Base-by-base conservation (phyloP, 2,888 invertebrate species). In the Dendrolimus houi region DNA sequence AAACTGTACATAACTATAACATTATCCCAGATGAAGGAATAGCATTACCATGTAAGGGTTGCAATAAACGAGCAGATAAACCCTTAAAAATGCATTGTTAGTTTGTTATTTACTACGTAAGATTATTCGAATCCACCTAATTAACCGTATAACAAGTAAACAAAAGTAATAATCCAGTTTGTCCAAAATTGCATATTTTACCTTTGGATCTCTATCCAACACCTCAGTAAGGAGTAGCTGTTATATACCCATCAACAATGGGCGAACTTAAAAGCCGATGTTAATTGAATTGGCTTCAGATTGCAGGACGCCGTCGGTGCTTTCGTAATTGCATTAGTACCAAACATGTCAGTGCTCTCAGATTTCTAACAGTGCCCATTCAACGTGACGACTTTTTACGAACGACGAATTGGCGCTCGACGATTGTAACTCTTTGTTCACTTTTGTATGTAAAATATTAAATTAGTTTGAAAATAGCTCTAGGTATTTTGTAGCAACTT, bases 211-310 rank as follows among this genome's bases (percentile, higher is more conserved):
- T 29, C 6, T 29, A 6, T 14, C 14, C 14, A 14, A 14, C 14
- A 1, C 14, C 1, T 47, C 47, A 47, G 47, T 3, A 47, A 10
- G 8, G 9, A 8, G 29, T 54, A 54, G 12, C 9, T 47, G 47
- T 7, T 14, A 53, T 7, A 29, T 54, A 54, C 29, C 10, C n/a
- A 63, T 64, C 65, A 64, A 78, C 76, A 82, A 79, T 79, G 72
- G 69, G 65, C 69, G 73, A 76, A 82, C 73, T 83, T 83, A 86
- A 86, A 86, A 83, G 84, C 79, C 81, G 80, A 82, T 84, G 85
- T 79, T 87, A 86, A 87, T 87, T 86, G 82, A 87, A 87, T 87
- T 79, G 80, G 81, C 79, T 81, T 80, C 85, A 82, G 87, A 88
- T 87, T 86, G 86, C 87, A 79, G 81, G 79, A 79, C 71, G 79